phyloP scores from a whole-genome alignment of 2,113 vertebrate species.

The Trogon melanurus region DNA sequence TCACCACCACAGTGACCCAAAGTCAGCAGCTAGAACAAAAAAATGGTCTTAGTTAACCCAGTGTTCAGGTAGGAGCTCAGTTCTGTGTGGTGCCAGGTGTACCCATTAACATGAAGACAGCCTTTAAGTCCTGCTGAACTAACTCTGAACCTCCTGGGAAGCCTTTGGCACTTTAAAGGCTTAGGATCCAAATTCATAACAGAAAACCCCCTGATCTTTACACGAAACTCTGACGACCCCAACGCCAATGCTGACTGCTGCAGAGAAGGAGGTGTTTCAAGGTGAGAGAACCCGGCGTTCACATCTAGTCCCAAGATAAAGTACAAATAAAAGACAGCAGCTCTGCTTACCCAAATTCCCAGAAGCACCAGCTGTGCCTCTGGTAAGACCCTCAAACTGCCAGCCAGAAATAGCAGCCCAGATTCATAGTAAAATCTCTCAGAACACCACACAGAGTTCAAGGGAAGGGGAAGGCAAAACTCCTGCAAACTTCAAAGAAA shows the following conservation, averaged over 20 bases:
- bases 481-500: not conserved
- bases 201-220: not conserved
- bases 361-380: not conserved
- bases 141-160: constrained; percentile 2
- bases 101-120: not conserved
- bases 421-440: not conserved
- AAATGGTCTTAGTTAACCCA: not conserved
- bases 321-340: not conserved
- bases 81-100: not conserved
- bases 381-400: constrained; percentile 7
- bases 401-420: not conserved
- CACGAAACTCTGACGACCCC: not conserved
- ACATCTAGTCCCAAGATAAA: not conserved
- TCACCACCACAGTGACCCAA: not conserved
- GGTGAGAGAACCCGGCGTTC: not conserved
- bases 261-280: not conserved
- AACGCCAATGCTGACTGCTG: not conserved
- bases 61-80: not conserved
- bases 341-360: not conserved
- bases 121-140: not conserved
- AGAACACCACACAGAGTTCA: not conserved
- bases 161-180: not conserved
- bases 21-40: not conserved
- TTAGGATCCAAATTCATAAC: not conserved
- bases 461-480: not conserved